Conservation (phyloP, 2,888 invertebrate species). For the Aporophyla nigra region DNA sequence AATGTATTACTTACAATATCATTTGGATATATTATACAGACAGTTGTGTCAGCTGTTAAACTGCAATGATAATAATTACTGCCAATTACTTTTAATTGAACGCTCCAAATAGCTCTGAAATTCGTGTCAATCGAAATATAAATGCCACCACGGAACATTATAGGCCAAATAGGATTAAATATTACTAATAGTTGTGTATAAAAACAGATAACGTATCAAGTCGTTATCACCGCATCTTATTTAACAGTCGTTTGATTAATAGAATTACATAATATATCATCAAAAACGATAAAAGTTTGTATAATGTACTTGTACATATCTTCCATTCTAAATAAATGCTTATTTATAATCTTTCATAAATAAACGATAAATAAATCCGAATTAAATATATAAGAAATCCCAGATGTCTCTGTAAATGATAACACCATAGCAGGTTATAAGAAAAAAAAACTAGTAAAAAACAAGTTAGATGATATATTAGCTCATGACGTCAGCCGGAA, state of each 20-base stretch:
- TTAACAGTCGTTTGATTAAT: constrained; percentile 19
- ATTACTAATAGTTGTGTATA: constrained; percentile 3
- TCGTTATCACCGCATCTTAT: constrained; percentile 30
- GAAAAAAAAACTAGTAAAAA: neutral
- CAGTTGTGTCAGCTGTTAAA: constrained; percentile 49
- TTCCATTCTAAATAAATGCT: neutral
- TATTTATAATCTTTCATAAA: constrained; percentile 2
- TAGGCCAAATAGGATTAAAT: constrained; percentile 24
- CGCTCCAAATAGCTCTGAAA: constrained; percentile 49
- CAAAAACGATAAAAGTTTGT: constrained; percentile 10
- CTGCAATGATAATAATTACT: constrained; percentile 65
- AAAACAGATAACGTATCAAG: constrained; percentile 33
- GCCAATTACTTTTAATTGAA: constrained; percentile 69
- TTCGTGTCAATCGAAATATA: constrained; percentile 25
- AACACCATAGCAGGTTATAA: constrained; percentile 5
- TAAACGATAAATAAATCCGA: constrained; percentile 1
- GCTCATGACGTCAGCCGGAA: constrained; percentile 21
- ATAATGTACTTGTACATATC: neutral
- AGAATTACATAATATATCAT: constrained; percentile 22
- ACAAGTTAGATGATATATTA: neutral
- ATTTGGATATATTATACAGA: constrained; percentile 30
- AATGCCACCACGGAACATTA: neutral
- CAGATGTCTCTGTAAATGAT: neutral
- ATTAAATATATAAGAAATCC: neutral
- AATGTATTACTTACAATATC: neutral